These are phyloP conservation scores for Nothura maculosa DNA, from an alignment of 2,797 vertebrate species.

Conservation along the genomic window DNA sequence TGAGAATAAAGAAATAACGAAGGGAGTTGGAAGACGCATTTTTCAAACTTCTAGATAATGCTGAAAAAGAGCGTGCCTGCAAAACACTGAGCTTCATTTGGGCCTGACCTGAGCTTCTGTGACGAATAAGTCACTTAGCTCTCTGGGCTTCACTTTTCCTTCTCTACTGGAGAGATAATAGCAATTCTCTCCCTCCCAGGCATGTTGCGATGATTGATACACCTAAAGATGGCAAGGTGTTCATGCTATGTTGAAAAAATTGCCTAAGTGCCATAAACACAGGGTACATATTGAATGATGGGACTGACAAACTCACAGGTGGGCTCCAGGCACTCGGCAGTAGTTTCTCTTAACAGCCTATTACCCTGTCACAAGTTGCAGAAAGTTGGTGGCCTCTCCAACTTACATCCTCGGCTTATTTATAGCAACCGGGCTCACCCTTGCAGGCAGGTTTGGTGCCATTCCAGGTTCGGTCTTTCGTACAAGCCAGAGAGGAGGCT, in stretches of 20 bases:
- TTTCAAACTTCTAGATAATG: conserved; percentile 1
- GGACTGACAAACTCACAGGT: fast-evolving
- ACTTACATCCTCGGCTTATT: fast-evolving
- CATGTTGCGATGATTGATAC: background rate
- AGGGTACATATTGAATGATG: fast-evolving
- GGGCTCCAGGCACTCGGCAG: fast-evolving
- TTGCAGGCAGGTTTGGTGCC: conserved; percentile 94
- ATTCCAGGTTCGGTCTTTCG: conserved; percentile 96
- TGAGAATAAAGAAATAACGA: background rate
- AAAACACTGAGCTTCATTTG: background rate
- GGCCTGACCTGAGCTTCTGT: background rate
- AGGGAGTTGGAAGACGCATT: background rate
- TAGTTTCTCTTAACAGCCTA: background rate
- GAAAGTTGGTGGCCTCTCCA: background rate
- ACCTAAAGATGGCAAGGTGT: background rate
- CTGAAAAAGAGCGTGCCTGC: background rate
- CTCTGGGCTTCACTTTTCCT: background rate
- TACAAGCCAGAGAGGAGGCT: conserved; percentile 90
- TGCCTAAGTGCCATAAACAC: fast-evolving
- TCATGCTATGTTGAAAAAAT: background rate
- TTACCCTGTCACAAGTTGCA: background rate
- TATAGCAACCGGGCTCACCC: conserved; percentile 78
- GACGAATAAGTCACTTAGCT: background rate
- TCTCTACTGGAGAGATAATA: background rate
- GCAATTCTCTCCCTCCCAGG: background rate